Percentiles rank a stretch among this genome's conserved stretches.
Conservation (phyloP, 2,113 vertebrate genomes). For the Crotalus viridis region DNA sequence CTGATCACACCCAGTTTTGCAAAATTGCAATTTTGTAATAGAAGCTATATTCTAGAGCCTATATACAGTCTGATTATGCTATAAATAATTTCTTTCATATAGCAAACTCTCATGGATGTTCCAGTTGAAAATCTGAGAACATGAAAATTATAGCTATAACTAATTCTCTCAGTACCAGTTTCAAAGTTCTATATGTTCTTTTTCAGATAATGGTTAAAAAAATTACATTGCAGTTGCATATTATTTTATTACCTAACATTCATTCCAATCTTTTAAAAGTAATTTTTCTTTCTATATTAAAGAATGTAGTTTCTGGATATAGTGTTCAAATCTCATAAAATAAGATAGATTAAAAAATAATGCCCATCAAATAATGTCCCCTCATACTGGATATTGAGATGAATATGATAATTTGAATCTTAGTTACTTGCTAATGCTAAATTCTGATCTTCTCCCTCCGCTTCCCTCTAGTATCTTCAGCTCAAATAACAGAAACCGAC, state of each 20-base stretch:
- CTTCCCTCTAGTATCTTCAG: slow-evolving; percentile 47
- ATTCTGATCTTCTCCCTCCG: not conserved
- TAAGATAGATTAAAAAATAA: not conserved
- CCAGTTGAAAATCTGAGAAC: not conserved
- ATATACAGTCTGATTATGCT: not conserved
- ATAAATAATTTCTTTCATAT: not conserved
- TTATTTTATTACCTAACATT: not conserved
- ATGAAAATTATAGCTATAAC: not conserved
- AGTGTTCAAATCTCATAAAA: not conserved
- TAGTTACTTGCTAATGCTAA: not conserved
- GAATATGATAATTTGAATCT: not conserved
- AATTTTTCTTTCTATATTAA: not conserved
- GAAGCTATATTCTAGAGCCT: not conserved
- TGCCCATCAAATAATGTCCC: not conserved
- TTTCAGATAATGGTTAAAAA: not conserved
- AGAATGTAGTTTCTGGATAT: not conserved
- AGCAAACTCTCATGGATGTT: not conserved
- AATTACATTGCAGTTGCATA: not conserved
- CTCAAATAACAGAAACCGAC: slow-evolving; percentile 75
- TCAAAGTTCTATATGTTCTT: not conserved
- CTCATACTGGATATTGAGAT: not conserved
- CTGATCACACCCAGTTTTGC: not conserved
- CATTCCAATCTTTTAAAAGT: not conserved
- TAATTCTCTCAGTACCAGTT: not conserved
- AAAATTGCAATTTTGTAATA: not conserved